Evolutionary conservation across 2,888 invertebrate genomes (phyloP).

Genomic region (Dicyrtoma fusca): DNA sequence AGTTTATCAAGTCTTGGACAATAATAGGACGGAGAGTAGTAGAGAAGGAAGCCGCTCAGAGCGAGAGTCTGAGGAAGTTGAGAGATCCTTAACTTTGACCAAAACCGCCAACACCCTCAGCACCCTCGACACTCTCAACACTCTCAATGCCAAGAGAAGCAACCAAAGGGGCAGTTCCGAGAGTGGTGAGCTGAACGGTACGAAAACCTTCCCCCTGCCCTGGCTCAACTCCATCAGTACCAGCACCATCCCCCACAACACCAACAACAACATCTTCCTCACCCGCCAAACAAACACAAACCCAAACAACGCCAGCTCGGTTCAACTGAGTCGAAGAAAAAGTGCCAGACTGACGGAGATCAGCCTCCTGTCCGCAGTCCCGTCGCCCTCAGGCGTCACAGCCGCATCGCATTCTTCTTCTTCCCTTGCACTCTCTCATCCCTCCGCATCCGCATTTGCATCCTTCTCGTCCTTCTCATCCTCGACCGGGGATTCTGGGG

Average conservation of each 20-base stretch:
- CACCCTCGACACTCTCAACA: neutral
- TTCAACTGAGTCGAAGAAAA: too few species aligned
- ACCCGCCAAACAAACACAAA: neutral
- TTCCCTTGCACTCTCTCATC: neutral
- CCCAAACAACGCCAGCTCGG: neutral
- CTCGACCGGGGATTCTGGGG: neutral
- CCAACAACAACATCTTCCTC: too few species aligned
- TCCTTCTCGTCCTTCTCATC: neutral
- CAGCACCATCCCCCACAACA: too few species aligned
- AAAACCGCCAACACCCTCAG: neutral
- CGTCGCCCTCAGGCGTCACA: neutral
- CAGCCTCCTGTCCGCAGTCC: neutral
- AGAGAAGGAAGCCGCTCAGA: neutral
- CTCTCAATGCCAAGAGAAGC: neutral
- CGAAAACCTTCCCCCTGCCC: too few species aligned
- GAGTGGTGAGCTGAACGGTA: too few species aligned
- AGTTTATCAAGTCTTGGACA: constrained; percentile 17
- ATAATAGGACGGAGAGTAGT: constrained; percentile 6
- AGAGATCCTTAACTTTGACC: constrained; percentile 1
- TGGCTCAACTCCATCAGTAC: too few species aligned
- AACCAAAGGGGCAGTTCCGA: too few species aligned
- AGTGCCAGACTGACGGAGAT: neutral
- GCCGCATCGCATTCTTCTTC: neutral
- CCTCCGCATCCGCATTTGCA: neutral
- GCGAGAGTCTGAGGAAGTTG: neutral